Base-by-base conservation (phyloP, 2,113 vertebrate species). In the Eptesicus fuscus region DNA sequence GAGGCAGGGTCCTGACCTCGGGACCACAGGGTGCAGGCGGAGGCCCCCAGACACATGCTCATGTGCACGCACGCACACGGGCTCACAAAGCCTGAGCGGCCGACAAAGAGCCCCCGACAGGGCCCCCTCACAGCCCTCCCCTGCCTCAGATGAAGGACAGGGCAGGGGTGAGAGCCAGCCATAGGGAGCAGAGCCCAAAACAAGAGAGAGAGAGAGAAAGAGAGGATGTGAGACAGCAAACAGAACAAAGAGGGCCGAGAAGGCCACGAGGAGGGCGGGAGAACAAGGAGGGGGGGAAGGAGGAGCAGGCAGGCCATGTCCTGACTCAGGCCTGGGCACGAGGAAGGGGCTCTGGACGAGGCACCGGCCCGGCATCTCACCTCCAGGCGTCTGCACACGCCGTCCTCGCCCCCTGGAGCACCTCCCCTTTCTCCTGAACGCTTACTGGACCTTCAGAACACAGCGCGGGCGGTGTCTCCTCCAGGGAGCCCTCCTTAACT, bases 401-500 rank as follows among this genome's bases (percentile, higher is more conserved):
- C 20, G n/a, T 10, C n/a, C 71, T 44, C 78, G 51, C 73, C 22
- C 8, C 42, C 56, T 9, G 35, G 32, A 73, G 65, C 23, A 14
- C 53, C 67, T 17, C 63, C 7, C 67, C 35, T 70, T 78, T 76
- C 59, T 69, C 69, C 18, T 30, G 8, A 35, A 44, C 59, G 37
- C 51, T 18, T 63, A 47, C 7, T 71, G 35, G 4, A n/a, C 61
- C 91, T 94, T 78, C 49, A 0, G 17, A 35, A 30, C 51, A 28
- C 51, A 78, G 44, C 53, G 40, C 77, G 25, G n/a, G 44, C 23
- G 40, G 61, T 9, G 22, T 14, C 82, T 73, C 84, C 49, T 96
- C 90, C 70, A 73, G 80, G 51, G 90, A 96, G 82, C 17, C 88
- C 86, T 91, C 63, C 42, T 53, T 49, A 28, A 42, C 42, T 69